Base-by-base conservation (phyloP, 2,797 vertebrate species). In the Hydrocynus forskahlii region DNA sequence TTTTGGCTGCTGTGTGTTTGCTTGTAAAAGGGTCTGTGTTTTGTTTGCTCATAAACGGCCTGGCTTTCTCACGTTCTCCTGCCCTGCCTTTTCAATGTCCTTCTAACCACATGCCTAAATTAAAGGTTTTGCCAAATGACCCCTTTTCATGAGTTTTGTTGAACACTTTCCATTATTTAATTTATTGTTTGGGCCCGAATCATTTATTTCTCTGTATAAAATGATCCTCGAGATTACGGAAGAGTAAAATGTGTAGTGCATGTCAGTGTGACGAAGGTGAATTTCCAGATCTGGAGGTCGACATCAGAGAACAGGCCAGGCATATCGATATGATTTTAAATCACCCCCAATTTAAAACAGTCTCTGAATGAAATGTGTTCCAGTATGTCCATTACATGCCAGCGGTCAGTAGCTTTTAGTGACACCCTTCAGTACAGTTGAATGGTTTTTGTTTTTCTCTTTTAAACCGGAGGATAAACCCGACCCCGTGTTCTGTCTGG, bases 101-200 rank as follows among this genome's bases (percentile, higher is more conserved):
- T 83, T 78, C 50, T 71, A 75, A 86, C 52, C 77, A 79, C 76
- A 85, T 69, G 71, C 76, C 71, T 70, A 64, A 82, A 84, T 81
- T 84, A 87, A 89, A 86, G 17, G 68, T 78, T 86, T 84, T 86
- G 81, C 74, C 80, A 83, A 87, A 83, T 60, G 14, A 82, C 57
- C 21, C 8, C 1, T 43, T 69, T 55, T 67, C 29, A 10, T 43
- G n/a, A 55, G 25, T 38, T 71, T 75, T 72, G 5, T 79, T 67
- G n/a, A 14, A 52, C 45, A 25, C 5, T 60, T 25, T 23, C 10
- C 2, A 2, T 60, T 23, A 10, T 12, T 9, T n/a, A 10, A 25
- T 25, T 60, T 25, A 25, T 35, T 35, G 35, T 35, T 57, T 9
- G 5, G 9, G n/a, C 2, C 21, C 2, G 9, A 21, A 60, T 60